Evolutionary conservation across 2,888 invertebrate species (phyloP), one percentile per base, ranked within the genome.

Genomic region (Philereme vetulata): DNA sequence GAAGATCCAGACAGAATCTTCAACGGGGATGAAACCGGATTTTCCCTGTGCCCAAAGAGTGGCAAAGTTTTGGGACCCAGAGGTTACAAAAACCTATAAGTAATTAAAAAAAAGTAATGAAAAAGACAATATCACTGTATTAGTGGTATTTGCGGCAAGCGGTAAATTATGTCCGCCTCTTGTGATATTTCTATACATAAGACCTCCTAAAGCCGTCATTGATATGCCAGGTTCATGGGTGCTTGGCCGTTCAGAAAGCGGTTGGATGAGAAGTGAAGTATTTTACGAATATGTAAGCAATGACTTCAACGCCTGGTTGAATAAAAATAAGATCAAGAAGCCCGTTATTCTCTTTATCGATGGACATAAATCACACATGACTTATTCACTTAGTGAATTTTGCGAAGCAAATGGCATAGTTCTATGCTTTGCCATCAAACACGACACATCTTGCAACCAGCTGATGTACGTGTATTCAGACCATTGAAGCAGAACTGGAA

Each of bases 21-120:
- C 10, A 55, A 55, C 44, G 21, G 5, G 7, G 46, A 51, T 40
- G 53, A 54, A 34, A 43, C 10, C n/a, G 55, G 43, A 5, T 55
- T 58, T 43, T 6, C 11, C n/a, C 9, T 53, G 9, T 49, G 43
- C 35, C 58, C 58, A 8, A 47, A 51, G 44, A 36, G 43, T 36
- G 49, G 55, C 3, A 49, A 49, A 36, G 55, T 55, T n/a, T 34
- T 55, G 6, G 55, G 42, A 1, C 40, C 40, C 3, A 48, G 21
- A 44, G 55, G 55, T 4, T 11, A 34, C 5, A 10, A 10, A 4
- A 55, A 43, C 6, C 10, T 55, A 9, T 55, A 55, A 35, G 21
- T n/a, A 55, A 36, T 11, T 43, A 10, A 33, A 49, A 44, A 40
- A 40, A 32, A 36, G 36, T 8, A 42, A 34, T 3, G 48, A 40